Evolutionary conservation across 2,797 vertebrate genomes (phyloP), one percentile per base, ranked within the genome.

Genomic region (Onychomys torridus): DNA sequence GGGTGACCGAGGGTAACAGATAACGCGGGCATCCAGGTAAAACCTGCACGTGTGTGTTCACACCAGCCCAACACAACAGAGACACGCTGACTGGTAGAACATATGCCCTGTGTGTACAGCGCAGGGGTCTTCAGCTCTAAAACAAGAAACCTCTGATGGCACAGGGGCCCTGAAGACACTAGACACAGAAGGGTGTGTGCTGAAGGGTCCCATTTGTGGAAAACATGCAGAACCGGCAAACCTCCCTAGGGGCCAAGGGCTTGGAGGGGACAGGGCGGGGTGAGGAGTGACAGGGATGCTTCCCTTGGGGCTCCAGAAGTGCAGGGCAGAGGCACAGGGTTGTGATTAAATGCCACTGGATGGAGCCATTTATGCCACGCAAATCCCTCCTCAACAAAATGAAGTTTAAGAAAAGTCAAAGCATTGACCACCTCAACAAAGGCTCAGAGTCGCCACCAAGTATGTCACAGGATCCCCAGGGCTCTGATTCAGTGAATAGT

Each of bases 401-500:
- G 8, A 71, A 86, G 67, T 8, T 8, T 37, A 37, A n/a, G 61
- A n/a, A 85, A 46, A 21, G 43, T 85, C 6, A 27, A 6, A 6
- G 23, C 27, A 5, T 2, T 32, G 21, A 43, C 27, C 5, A 49
- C 32, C 43, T 49, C 2, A 4, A 14, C 1, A 0, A 57, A 65
- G 1, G 3, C 63, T 43, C 40, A 71, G 16, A 0, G 27, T 21
- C 57, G 25, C 16, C 7, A 43, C 49, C 3, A 23, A 5, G 46
- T 3, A 11, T 34, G 4, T 6, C 1, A 2, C 3, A 4, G 49
- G n/a, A 16, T 11, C 7, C 13, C 65, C 32, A 34, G 76, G 61
- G 12, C 46, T 12, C 14, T 55, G 12, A 14, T 43, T 49, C 46
- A 17, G n/a, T 0, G 11, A 29, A 29, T 0, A 2, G 1, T 7